Conservation (phyloP, 2,797 vertebrate species). For the Semaprochilodus insignis region DNA sequence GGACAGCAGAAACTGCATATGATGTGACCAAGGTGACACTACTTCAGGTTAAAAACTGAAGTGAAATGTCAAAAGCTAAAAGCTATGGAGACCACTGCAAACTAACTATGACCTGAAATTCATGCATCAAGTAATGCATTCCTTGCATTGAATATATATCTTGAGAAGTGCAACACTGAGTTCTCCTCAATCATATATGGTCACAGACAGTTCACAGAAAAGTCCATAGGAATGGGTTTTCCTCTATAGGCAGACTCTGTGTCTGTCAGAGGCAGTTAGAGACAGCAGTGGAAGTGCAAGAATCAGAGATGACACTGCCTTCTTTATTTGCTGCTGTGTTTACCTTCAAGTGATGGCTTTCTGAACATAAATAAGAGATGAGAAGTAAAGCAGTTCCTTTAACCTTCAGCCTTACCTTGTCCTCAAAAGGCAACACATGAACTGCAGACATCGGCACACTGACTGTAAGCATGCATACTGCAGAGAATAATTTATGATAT, state of each 20-base stretch:
- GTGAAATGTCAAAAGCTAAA: neutral
- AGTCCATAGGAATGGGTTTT: neutral
- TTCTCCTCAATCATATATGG: no score
- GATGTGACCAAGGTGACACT: no score
- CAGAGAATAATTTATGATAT: slow-evolving; percentile 4
- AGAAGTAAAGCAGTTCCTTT: slow-evolving; percentile 59
- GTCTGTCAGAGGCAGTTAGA: slow-evolving; percentile 32
- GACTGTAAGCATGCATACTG: slow-evolving; percentile 12
- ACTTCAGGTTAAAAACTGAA: no score
- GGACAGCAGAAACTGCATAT: no score
- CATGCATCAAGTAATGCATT: neutral
- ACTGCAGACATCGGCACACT: slow-evolving; percentile 12
- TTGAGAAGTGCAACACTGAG: neutral
- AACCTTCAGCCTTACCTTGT: slow-evolving; percentile 58
- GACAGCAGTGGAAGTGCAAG: slow-evolving; percentile 12
- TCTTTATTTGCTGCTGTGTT: slow-evolving; percentile 34
- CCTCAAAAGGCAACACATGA: slow-evolving; percentile 13
- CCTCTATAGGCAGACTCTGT: neutral
- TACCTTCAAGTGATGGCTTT: slow-evolving; percentile 62
- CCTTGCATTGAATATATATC: neutral
- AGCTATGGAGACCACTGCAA: neutral
- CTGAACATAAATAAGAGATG: slow-evolving; percentile 70
- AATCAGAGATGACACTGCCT: slow-evolving; percentile 31
- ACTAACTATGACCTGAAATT: neutral
- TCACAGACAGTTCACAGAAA: neutral